Evolutionary conservation across 2,113 vertebrate species (phyloP).

Genomic region (Planiliza haematocheilus): DNA sequence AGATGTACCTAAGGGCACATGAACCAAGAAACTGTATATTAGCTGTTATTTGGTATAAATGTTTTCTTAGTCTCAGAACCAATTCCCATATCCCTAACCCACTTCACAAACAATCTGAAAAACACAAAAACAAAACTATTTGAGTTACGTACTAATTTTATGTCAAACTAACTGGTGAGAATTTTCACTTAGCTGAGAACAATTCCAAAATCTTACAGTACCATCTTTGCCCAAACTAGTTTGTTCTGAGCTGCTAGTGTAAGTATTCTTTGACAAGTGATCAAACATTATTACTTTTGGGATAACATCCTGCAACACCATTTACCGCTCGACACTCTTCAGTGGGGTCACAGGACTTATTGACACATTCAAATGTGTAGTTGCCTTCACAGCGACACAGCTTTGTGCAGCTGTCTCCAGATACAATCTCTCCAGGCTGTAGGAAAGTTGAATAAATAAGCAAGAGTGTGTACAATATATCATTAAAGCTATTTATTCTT

Average conservation of each 20-base stretch:
- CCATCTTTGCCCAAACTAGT: neutral
- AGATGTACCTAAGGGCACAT: conserved; percentile 64
- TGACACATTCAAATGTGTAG: conserved; percentile 82
- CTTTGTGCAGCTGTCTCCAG: conserved; percentile 80
- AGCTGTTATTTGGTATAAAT: neutral
- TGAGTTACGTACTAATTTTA: too few species aligned
- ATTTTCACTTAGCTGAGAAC: too few species aligned
- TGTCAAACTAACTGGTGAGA: too few species aligned
- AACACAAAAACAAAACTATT: too few species aligned
- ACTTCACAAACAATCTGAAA: too few species aligned
- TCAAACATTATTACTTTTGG: conserved; percentile 77
- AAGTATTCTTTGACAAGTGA: neutral
- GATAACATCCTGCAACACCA: conserved; percentile 81
- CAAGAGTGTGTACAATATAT: neutral
- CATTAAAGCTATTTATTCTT: neutral
- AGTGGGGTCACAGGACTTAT: conserved; percentile 79
- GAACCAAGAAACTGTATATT: neutral
- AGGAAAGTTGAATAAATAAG: conserved; percentile 3
- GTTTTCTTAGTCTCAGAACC: too few species aligned
- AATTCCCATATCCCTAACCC: too few species aligned
- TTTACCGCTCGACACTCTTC: conserved; percentile 82
- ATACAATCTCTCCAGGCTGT: conserved; percentile 83
- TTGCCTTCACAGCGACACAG: conserved; percentile 84
- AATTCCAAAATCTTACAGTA: neutral
- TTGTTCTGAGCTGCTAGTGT: neutral